Conservation (phyloP, 2,797 vertebrate genomes). For the Knipowitschia caucasica region DNA sequence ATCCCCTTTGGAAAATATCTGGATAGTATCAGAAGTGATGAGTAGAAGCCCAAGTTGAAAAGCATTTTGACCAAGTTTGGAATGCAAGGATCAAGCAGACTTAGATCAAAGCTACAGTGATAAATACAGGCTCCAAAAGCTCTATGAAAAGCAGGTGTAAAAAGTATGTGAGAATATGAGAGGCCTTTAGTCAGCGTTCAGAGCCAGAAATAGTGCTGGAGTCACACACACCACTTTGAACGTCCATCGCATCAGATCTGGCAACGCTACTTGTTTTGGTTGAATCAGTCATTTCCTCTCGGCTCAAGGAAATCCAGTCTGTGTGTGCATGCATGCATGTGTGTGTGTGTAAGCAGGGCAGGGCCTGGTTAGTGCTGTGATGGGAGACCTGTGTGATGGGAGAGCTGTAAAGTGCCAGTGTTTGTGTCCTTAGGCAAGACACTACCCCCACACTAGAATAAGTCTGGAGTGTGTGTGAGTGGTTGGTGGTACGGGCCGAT, state of each 20-base stretch:
- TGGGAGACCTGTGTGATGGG: no score
- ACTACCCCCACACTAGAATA: no score
- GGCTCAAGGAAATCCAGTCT: conserved; percentile 34
- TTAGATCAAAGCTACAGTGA: conserved; percentile 28
- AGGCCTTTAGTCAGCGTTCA: conserved; percentile 14
- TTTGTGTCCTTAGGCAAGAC: no score
- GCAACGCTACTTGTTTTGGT: background rate
- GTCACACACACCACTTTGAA: background rate
- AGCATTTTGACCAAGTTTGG: conserved; percentile 15
- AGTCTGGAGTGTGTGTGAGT: no score
- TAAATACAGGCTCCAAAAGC: conserved; percentile 26
- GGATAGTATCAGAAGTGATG: background rate
- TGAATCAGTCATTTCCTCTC: conserved; percentile 20
- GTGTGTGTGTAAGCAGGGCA: no score
- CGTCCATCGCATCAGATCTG: background rate
- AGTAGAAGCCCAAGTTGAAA: conserved; percentile 11
- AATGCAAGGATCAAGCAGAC: conserved; percentile 13
- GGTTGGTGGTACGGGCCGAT: no score
- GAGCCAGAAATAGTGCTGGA: background rate
- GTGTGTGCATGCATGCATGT: no score
- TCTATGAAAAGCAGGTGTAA: conserved; percentile 6
- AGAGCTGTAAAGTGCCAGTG: no score
- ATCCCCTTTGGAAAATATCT: conserved; percentile 5
- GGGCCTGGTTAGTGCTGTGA: no score
- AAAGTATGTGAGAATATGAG: background rate